Conservation (phyloP, 2,888 invertebrate genomes). For the Aricia artaxerxes region DNA sequence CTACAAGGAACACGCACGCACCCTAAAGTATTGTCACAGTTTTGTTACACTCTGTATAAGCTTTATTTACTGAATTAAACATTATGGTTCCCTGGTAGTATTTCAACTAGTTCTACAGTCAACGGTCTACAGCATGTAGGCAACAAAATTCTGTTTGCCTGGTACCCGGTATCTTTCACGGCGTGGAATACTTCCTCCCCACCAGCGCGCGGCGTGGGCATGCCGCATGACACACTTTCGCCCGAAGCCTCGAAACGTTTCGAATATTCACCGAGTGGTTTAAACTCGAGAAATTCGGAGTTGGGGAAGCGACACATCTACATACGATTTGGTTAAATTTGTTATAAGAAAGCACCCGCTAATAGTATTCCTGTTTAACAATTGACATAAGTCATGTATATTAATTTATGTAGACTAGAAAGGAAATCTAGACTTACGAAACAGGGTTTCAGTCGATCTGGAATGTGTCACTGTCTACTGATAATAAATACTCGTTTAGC, state of each 20-base stretch:
- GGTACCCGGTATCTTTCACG: conserved; percentile 31
- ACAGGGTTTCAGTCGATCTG: neutral
- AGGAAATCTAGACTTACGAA: conserved; percentile 7
- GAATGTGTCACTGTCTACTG: neutral
- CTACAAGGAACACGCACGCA: too few relatives aligned
- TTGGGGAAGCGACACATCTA: neutral
- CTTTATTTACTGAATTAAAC: neutral
- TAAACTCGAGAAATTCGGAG: conserved; percentile 31
- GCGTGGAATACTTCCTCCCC: conserved; percentile 56
- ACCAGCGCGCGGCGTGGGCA: conserved; percentile 51
- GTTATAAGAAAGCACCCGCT: conserved; percentile 11
- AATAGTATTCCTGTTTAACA: conserved; percentile 27
- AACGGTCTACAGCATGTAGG: neutral
- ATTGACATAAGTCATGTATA: conserved; percentile 25
- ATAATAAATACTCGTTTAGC: neutral
- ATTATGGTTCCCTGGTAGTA: neutral
- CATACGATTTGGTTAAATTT: conserved; percentile 29
- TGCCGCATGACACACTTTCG: conserved; percentile 70
- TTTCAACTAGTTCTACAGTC: neutral
- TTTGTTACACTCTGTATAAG: too few relatives aligned
- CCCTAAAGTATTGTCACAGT: too few relatives aligned
- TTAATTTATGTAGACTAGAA: conserved; percentile 33
- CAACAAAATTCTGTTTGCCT: conserved; percentile 9
- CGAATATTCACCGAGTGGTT: conserved; percentile 36
- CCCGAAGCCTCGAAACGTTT: conserved; percentile 43